phyloP scores from a whole-genome alignment of 2,888 invertebrate species.

The Trissolcus japonicus region DNA sequence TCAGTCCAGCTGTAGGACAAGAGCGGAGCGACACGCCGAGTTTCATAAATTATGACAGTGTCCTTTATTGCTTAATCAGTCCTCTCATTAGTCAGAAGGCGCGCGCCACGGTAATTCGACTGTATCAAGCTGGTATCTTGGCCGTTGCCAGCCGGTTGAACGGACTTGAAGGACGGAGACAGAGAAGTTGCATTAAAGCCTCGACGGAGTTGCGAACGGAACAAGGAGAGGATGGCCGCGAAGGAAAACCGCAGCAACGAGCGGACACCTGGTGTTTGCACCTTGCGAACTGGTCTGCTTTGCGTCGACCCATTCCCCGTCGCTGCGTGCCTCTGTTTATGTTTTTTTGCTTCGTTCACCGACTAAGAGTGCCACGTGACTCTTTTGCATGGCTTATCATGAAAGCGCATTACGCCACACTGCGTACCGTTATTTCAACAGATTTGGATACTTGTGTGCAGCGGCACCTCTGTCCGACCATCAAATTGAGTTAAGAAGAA shows the following conservation, averaged over 20 bases:
- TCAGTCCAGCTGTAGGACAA: slow-evolving; percentile 18
- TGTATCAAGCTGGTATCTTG: slow-evolving; percentile 49
- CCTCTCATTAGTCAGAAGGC: slow-evolving; percentile 45
- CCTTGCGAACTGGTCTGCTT: slow-evolving; percentile 66
- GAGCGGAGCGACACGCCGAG: slow-evolving; percentile 1
- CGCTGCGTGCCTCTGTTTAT: slow-evolving; percentile 37
- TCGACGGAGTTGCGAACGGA: slow-evolving; percentile 55
- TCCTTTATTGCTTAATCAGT: slow-evolving; percentile 52
- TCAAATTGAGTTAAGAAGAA: slow-evolving; percentile 28
- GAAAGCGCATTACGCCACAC: slow-evolving; percentile 48
- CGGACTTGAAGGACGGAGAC: slow-evolving; percentile 56
- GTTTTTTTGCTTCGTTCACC: slow-evolving; percentile 38
- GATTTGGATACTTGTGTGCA: slow-evolving; percentile 37
- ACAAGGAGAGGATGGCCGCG: slow-evolving; percentile 52
- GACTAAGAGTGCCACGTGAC: slow-evolving; percentile 55
- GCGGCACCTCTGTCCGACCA: slow-evolving; percentile 13
- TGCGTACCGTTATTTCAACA: slow-evolving; percentile 51
- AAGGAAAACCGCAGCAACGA: slow-evolving; percentile 59
- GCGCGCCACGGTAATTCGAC: slow-evolving; percentile 36
- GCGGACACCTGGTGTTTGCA: slow-evolving; percentile 67
- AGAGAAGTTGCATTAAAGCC: slow-evolving; percentile 61
- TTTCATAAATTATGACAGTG: slow-evolving; percentile 42
- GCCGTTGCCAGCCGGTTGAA: slow-evolving; percentile 48
- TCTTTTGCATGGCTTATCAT: slow-evolving; percentile 60
- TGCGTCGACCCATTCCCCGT: slow-evolving; percentile 30